Base-by-base conservation (phyloP, 2,888 invertebrate species). In the Cantharis nigra region DNA sequence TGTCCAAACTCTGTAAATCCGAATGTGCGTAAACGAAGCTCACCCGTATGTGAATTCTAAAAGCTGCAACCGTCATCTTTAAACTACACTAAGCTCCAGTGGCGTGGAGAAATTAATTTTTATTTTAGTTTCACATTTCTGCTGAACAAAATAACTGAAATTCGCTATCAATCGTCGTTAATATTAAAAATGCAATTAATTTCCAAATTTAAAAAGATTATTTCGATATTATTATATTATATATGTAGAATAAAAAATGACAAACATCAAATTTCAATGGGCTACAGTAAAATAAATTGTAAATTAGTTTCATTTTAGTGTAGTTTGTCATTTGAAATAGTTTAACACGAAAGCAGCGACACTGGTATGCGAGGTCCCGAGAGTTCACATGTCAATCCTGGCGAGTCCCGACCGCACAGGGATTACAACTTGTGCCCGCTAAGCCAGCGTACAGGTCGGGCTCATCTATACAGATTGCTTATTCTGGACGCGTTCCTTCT, bases 381-480 rank as follows among this genome's bases (percentile, higher is more conserved):
- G 81, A 81, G 82, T 79, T 80, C 81, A 81, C 81, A 82, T 82
- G 82, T 81, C 82, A 82, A 82, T 82, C 81, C 79, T 74, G 79
- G 71, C 77, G 79, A 78, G 79, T 79, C 81, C 77, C 79, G 76
- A 72, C 79, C 82, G 83, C 84, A 81, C 74, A 79, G 82, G 85
- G 85, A 85, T 85, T 85, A 85, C 84, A 85, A 83, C 82, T 83
- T 82, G 82, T 80, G 83, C 81, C 78, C 83, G 83, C 82, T 85
- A 85, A 85, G 84, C 84, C 82, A 81, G 80, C 80, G 80, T 80
- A 79, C 81, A 80, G 82, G 82, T 81, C 81, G 81, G 75, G 75
- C 80, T 82, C 83, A 81, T 83, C 82, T 83, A 80, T 83, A 82
- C 82, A 82, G 82, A 85, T 84, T 83, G 83, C 83, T 83, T 85